Conservation (phyloP, 1,140 invertebrate species). For the Bicyclus anynana region DNA sequence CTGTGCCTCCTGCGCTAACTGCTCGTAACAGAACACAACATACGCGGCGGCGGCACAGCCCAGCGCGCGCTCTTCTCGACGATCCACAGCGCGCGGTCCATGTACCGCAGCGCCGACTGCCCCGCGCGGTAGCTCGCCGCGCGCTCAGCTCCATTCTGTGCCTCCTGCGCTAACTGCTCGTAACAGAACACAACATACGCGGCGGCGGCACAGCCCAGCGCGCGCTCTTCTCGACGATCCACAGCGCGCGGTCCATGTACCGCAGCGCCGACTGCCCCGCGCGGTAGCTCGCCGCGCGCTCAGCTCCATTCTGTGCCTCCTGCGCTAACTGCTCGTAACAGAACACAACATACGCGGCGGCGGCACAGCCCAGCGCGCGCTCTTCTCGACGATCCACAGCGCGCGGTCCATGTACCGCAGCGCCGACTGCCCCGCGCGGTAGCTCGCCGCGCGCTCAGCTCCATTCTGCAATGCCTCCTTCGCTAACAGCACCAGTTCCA, state of each 20-base stretch:
- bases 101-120: slow-evolving; percentile 62
- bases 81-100: slow-evolving; percentile 74
- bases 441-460: slow-evolving; percentile 58
- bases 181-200: slow-evolving; percentile 37
- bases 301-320: not conserved
- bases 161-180: not conserved
- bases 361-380: slow-evolving; percentile 78
- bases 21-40: slow-evolving; percentile 22
- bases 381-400: slow-evolving; percentile 77
- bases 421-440: slow-evolving; percentile 68
- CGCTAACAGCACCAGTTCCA: slow-evolving; percentile 53
- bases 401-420: slow-evolving; percentile 70
- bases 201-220: slow-evolving; percentile 78
- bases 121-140: slow-evolving; percentile 65
- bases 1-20: not conserved
- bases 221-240: slow-evolving; percentile 77
- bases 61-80: slow-evolving; percentile 78
- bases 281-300: slow-evolving; percentile 45
- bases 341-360: slow-evolving; percentile 49
- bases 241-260: slow-evolving; percentile 70
- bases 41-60: slow-evolving; percentile 75
- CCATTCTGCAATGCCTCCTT: slow-evolving; percentile 49
- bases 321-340: not conserved
- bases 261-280: slow-evolving; percentile 72
- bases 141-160: not conserved